These are phyloP conservation scores for Bombus picipes DNA, from an alignment of 1,140 invertebrate species.

Conservation along the genomic window DNA sequence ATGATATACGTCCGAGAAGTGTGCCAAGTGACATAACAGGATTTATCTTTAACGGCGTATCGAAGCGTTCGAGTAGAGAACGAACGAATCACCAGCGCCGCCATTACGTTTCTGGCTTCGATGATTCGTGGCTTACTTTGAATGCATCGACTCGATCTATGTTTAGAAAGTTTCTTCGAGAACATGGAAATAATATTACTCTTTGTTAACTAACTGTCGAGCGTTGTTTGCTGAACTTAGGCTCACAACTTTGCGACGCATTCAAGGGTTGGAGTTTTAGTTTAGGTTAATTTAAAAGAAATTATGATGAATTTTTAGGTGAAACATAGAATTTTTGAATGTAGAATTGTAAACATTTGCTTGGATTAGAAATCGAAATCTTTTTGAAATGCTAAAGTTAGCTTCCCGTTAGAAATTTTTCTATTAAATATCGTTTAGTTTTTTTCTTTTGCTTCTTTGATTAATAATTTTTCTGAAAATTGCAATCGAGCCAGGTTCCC, in stretches of 20 bases:
- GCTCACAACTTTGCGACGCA: not conserved
- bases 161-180: not conserved
- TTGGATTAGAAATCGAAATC: not conserved
- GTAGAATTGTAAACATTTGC: not conserved
- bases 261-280: not conserved
- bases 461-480: not conserved
- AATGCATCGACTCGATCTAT: not conserved
- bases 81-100: constrained; percentile 11
- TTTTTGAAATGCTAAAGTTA: not conserved
- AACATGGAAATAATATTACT: not conserved
- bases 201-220: too few species aligned
- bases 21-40: constrained; percentile 74
- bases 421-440: not conserved
- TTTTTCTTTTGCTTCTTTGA: not conserved
- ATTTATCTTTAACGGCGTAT: constrained; percentile 70
- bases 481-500: not conserved
- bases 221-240: too few species aligned
- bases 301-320: not conserved
- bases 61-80: constrained; percentile 29
- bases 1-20: constrained; percentile 66
- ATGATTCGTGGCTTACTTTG: not conserved
- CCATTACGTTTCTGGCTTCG: not conserved
- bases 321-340: not conserved
- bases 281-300: not conserved
- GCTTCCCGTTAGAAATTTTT: not conserved